Conservation (phyloP, 2,888 invertebrate species). For the Ctenicera cuprea region DNA sequence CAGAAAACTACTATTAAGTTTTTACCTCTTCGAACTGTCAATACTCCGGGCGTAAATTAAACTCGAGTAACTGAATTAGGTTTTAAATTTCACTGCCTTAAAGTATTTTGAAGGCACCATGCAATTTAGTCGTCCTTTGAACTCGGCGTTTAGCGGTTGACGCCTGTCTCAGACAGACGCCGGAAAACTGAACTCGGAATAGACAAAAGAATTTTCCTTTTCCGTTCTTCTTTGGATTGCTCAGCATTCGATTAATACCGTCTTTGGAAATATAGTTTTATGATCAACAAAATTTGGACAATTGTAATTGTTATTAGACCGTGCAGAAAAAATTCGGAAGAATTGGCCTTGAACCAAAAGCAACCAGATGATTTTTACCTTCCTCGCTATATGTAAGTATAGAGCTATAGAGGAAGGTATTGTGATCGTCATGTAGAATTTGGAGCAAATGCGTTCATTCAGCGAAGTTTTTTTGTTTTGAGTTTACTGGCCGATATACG, state of each 20-base stretch:
- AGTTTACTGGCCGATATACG: too few relatives aligned
- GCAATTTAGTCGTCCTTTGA: constrained; percentile 31
- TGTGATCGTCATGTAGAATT: too few relatives aligned
- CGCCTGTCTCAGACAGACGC: constrained; percentile 25
- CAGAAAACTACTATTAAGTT: too few relatives aligned
- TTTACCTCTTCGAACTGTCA: neutral
- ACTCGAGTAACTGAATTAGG: constrained; percentile 6
- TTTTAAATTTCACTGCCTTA: constrained; percentile 20
- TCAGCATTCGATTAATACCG: neutral
- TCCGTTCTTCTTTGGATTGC: neutral
- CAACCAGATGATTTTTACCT: too few relatives aligned
- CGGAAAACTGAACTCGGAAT: constrained; percentile 16
- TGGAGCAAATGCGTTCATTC: too few relatives aligned
- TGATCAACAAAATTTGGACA: neutral
- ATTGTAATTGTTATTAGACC: too few relatives aligned
- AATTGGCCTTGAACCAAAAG: too few relatives aligned
- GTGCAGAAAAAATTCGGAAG: too few relatives aligned
- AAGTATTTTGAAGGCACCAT: constrained; percentile 23
- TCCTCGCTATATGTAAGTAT: too few relatives aligned
- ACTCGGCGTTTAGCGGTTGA: constrained; percentile 25
- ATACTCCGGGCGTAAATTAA: neutral
- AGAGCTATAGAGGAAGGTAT: too few relatives aligned
- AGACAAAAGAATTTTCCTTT: constrained; percentile 23
- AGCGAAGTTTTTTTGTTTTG: too few relatives aligned
- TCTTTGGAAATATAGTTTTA: neutral